Evolutionary conservation across 2,113 vertebrate genomes (phyloP), one percentile per base, ranked within the genome.

Genomic region (Gila orcuttii): DNA sequence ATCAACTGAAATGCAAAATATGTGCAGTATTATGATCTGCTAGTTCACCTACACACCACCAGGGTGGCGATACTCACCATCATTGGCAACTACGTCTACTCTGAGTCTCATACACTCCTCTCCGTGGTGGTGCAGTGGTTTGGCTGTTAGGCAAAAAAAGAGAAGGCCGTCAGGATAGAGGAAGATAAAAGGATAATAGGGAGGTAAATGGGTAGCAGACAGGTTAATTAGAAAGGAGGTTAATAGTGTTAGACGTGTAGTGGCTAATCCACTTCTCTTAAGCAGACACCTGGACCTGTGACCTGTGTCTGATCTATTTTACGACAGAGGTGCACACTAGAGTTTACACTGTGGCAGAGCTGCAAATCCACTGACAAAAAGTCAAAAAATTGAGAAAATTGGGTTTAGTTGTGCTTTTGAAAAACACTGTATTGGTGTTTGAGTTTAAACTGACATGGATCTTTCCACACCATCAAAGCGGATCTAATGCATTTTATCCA

Each of bases 101-200:
- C 91, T 94, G 87, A 99, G 90, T 91, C 94, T 96, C 86, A 99
- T 93, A 89, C 98, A 99, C 6, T 90, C 92, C 47, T 96, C 91
- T 3, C 97, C 95, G 0, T 96, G 96, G 79, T 94, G 96, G 87
- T 97, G 95, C 79, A 97, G 95, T 45, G 96, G 96, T 88, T 98
- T 98, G 80, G 97, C 98, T 99, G 92, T 1, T 83, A 79, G 91
- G 83, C 19, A 83, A 80, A 76, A 79, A 33, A 90, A 90, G 55
- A 87, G 45, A 82, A 79, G 86, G 76, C 55, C 11, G 28, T 90
- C 89, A 86, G 88, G n/a, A 85, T 31, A 11, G 28, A 77, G 50
- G 60, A 33, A 15, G 23, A 84, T 36, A n/a, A 50, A 31, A 33
- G 60, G 23, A 45, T 39, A 52, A 83, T 12, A 23, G 42, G 8